Base-by-base conservation (phyloP, 35 echinoderm and acorn worm species). In the Anneissia japonica region DNA sequence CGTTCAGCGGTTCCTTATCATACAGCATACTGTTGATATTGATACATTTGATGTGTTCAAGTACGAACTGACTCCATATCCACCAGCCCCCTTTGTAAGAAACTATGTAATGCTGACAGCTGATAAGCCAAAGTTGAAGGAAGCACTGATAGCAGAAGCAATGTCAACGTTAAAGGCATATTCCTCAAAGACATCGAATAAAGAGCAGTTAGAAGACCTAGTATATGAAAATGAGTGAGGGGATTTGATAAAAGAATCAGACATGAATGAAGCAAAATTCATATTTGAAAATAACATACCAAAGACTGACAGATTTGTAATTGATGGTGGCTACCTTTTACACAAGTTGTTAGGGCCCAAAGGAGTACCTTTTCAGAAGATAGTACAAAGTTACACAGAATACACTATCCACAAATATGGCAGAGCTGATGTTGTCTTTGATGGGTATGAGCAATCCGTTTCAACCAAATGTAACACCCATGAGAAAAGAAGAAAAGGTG, bases 41-140 rank as follows among this genome's bases (percentile, higher is more conserved):
- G 82, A 41, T 19, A 31, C 87, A 39, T 4, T 39, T 74, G 74
- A 92, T 13, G 84, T 87, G 13, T 37, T 87, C 45, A 83, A 39
- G 11, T 92, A 88, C 77, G 85, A 92, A 46, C 39, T 92, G 12
- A 76, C 45, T 36, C 37, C 78, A 34, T 92, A 43, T 37, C 81
- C 85, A 36, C 84, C 90, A 39, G 19, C 85, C 31, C 34, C 76
- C 2, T 85, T 79, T 85, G 83, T 81, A 35, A 76, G 80, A 0
- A 81, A 34, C 26, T 17, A 87, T 45, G 34, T 79, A 14, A 38
- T 89, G 2, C 81, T 82, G 13, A 79, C 72, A 35, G 85, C 87
- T 32, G 77, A 89, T 38, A 93, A 93, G 34, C 79, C 91, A 72
- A 74, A 89, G 26, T 21, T 93, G 79, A 74, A 72, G 39, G 17